Evolutionary conservation across 1,140 invertebrate genomes (phyloP).

Genomic region (Aphelenchoides fujianensis): DNA sequence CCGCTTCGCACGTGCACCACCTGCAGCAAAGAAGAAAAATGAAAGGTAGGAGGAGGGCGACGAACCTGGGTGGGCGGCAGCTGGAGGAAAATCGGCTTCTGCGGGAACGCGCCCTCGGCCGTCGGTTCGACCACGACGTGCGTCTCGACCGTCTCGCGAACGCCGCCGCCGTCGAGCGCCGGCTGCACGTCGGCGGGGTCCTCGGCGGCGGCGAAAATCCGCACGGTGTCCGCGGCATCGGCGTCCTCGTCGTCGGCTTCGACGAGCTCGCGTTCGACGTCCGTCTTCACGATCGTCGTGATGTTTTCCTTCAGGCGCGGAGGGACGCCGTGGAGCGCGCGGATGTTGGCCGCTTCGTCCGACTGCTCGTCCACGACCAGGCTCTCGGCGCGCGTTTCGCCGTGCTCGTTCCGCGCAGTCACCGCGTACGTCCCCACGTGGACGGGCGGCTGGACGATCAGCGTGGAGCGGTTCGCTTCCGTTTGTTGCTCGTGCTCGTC

Average conservation of each 20-base stretch:
- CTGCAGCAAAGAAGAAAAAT: too few relatives aligned
- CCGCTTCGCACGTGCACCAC: background rate
- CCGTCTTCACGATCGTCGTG: slow-evolving; percentile 24
- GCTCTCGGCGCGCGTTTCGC: slow-evolving; percentile 22
- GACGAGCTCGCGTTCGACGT: slow-evolving; percentile 9
- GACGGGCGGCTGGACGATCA: slow-evolving; percentile 49
- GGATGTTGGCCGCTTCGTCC: slow-evolving; percentile 15
- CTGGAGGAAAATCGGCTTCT: slow-evolving; percentile 20
- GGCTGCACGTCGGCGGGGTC: background rate
- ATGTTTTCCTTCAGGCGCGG: slow-evolving; percentile 25
- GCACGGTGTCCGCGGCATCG: slow-evolving; percentile 29
- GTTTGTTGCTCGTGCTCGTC: slow-evolving; percentile 40
- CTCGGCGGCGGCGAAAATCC: slow-evolving; percentile 22
- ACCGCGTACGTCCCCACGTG: slow-evolving; percentile 45
- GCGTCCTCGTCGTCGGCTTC: background rate
- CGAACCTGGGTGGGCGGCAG: too few relatives aligned
- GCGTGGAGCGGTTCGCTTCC: slow-evolving; percentile 42
- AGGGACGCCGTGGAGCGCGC: background rate
- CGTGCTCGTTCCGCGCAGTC: slow-evolving; percentile 41
- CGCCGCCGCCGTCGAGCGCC: background rate
- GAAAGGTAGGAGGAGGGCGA: too few relatives aligned
- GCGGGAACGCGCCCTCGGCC: background rate
- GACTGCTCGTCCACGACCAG: slow-evolving; percentile 24
- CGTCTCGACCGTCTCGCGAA: background rate
- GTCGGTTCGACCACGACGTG: slow-evolving; percentile 1